A percentile compares a stretch with the other conserved stretches of the same genome.
phyloP scores from a whole-genome alignment of 2,888 invertebrate species.

The Thymelicus sylvestris region DNA sequence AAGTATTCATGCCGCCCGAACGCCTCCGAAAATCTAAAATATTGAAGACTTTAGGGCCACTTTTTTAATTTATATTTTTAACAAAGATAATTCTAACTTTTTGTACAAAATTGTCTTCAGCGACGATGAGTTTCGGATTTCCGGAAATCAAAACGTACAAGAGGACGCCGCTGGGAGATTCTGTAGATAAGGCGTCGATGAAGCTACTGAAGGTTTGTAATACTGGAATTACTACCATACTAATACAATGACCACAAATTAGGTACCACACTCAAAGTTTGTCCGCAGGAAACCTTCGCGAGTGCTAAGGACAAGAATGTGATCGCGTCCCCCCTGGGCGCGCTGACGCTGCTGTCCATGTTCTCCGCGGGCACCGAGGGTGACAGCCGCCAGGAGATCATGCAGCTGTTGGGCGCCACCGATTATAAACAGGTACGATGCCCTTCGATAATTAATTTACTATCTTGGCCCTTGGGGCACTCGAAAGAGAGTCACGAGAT shows the following conservation, averaged over 20 bases:
- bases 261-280: not conserved
- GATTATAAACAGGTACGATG: conserved; percentile 49
- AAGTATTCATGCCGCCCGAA: no score
- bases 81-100: no score
- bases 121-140: not conserved
- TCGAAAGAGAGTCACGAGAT: no score
- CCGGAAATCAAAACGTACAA: conserved; percentile 45
- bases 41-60: no score
- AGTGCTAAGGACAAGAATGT: conserved; percentile 54
- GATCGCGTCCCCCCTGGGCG: conserved; percentile 58
- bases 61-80: no score
- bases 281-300: conserved; percentile 53
- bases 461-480: no score
- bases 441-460: no score
- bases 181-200: conserved; percentile 59
- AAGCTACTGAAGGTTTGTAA: conserved; percentile 57
- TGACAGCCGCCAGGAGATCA: conserved; percentile 48
- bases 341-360: conserved; percentile 54
- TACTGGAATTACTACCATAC: no score
- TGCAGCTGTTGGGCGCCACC: conserved; percentile 48
- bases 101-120: not conserved
- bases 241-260: no score
- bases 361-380: conserved; percentile 53
- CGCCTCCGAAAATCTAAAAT: no score
- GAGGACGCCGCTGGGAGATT: conserved; percentile 55